Percentiles rank a stretch among this genome's conserved stretches.
phyloP scores from a whole-genome alignment of 2,113 vertebrate species.

The Leucoraja erinaceus region DNA sequence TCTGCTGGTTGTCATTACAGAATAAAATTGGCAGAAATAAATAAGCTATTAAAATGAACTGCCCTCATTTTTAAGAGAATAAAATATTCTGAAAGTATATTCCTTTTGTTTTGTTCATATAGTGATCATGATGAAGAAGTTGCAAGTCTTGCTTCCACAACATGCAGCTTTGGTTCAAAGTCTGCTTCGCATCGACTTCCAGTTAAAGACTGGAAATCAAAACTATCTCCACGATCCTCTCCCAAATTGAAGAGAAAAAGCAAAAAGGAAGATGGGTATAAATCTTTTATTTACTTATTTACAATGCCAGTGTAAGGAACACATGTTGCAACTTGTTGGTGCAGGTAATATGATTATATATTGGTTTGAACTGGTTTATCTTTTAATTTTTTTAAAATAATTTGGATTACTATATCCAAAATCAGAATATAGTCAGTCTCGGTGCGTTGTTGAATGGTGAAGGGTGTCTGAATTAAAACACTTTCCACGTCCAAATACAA shows the following conservation, averaged over 20 bases:
- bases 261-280: slow-evolving; percentile 82
- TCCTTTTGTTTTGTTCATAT: slow-evolving; percentile 19
- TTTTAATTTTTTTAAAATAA: neutral
- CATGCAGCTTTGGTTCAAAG: slow-evolving; percentile 74
- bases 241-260: slow-evolving; percentile 82
- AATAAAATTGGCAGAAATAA: neutral
- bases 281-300: neutral
- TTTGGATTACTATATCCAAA: neutral
- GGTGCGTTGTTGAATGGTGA: neutral
- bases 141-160: slow-evolving; percentile 73
- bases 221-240: slow-evolving; percentile 76
- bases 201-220: slow-evolving; percentile 88
- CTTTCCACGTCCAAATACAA: neutral
- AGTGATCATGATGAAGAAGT: slow-evolving; percentile 95
- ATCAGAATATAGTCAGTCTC: neutral
- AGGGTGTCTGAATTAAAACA: neutral
- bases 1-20: neutral
- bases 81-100: neutral
- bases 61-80: neutral
- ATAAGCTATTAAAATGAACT: neutral
- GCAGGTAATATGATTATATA: neutral
- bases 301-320: neutral
- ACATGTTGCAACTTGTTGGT: neutral
- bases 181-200: slow-evolving; percentile 72
- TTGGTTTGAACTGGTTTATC: neutral